Percentiles rank a stretch among this genome's conserved stretches.
Conservation (phyloP, 2,113 vertebrate species). For the Sander vitreus region DNA sequence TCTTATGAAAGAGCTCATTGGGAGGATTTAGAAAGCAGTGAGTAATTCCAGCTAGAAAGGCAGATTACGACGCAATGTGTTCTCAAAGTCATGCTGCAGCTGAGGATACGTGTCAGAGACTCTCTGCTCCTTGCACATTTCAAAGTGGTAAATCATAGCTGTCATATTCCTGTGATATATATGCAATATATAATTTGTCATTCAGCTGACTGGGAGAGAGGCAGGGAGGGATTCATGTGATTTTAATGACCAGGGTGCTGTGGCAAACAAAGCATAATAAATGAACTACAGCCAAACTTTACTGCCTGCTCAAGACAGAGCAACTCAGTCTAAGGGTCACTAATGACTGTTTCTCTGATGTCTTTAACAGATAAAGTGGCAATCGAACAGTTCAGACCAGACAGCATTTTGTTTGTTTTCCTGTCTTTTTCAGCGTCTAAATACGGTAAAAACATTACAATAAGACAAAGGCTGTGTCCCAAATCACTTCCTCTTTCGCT, state of each 20-base stretch:
- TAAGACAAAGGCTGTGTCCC: background rate
- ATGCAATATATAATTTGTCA: conserved; percentile 30
- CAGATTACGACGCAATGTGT: background rate
- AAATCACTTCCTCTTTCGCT: too few species aligned
- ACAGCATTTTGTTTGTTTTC: background rate
- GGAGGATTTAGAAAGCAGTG: conserved; percentile 19
- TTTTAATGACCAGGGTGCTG: conserved; percentile 1
- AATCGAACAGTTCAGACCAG: background rate
- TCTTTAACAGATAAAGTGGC: conserved; percentile 2
- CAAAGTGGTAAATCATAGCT: conserved; percentile 26
- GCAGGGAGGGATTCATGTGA: background rate
- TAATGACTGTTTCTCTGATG: conserved; percentile 2
- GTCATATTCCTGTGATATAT: conserved; percentile 7
- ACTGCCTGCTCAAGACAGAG: background rate
- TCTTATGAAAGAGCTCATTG: conserved; percentile 10
- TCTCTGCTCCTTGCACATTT: background rate
- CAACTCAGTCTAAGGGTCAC: background rate
- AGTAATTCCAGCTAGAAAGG: background rate
- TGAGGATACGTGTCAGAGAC: background rate
- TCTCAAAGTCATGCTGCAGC: background rate
- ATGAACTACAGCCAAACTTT: background rate
- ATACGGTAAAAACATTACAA: background rate
- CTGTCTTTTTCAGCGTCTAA: background rate
- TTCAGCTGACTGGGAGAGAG: background rate
- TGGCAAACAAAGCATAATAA: conserved; percentile 18